phyloP scores from a whole-genome alignment of 1,140 invertebrate genomes.

The Trichonephila clavata region DNA sequence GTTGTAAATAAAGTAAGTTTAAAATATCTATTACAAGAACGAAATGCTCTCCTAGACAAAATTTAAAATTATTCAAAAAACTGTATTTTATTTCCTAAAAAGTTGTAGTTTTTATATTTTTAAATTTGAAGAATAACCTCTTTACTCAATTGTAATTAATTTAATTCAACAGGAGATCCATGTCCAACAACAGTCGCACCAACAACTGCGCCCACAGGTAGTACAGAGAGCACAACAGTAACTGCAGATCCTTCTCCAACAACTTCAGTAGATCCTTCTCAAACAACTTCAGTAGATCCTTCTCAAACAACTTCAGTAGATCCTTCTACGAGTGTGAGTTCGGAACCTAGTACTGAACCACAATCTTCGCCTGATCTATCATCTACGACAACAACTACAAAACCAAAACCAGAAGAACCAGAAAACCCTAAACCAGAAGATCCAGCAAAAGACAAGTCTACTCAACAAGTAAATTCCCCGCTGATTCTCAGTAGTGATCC shows the following conservation, averaged over 20 bases:
- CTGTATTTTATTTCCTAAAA: too few species aligned
- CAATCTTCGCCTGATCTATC: background rate
- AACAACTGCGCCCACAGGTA: background rate
- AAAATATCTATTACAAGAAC: too few species aligned
- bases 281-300: background rate
- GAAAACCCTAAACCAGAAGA: too few species aligned
- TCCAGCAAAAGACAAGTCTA: background rate
- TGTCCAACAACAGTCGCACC: background rate
- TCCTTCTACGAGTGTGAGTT: too few species aligned
- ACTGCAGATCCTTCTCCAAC: background rate
- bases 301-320: background rate
- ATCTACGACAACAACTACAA: background rate
- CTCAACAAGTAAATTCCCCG: too few species aligned
- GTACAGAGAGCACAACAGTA: background rate
- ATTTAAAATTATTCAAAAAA: too few species aligned
- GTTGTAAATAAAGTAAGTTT: too few species aligned
- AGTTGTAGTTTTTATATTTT: too few species aligned
- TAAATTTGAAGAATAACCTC: too few species aligned
- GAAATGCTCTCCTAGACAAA: too few species aligned
- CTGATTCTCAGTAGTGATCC: too few species aligned
- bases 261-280: background rate
- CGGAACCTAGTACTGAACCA: background rate
- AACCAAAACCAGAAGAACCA: background rate
- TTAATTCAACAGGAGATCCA: background rate
- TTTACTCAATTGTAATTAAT: too few species aligned